Percentiles rank a stretch among this genome's conserved stretches.
These are phyloP conservation scores for Porites lutea DNA, from an alignment of 64 coral and sea anemone species.

Conservation along the genomic window DNA sequence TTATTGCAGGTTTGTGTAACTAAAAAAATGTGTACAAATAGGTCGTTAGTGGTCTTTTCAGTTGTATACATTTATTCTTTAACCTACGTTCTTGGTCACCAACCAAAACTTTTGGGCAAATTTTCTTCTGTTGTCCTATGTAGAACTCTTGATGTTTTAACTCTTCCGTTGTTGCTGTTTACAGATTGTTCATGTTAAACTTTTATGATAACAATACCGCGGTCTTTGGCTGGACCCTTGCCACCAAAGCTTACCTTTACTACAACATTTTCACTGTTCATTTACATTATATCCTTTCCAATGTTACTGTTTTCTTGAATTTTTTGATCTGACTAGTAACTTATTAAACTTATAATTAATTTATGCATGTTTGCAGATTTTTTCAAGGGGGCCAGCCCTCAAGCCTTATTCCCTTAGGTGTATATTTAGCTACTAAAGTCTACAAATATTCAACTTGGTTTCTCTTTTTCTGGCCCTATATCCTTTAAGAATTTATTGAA, in stretches of 20 bases:
- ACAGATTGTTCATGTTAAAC: conserved; percentile 86
- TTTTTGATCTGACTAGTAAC: too few species aligned
- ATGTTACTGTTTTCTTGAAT: neutral
- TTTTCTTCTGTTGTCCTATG: too few species aligned
- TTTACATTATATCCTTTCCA: conserved; percentile 91
- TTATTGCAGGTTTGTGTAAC: too few species aligned
- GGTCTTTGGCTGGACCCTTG: conserved; percentile 80
- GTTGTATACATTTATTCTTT: too few species aligned
- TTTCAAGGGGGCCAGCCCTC: neutral
- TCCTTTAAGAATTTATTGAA: conserved; percentile 50
- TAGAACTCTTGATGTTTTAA: neutral
- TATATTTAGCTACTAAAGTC: conserved; percentile 83
- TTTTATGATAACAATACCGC: conserved; percentile 50
- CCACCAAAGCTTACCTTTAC: conserved; percentile 82
- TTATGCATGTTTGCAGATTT: conserved; percentile 25
- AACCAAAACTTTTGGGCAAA: too few species aligned
- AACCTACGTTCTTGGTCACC: too few species aligned
- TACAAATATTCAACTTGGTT: conserved; percentile 85
- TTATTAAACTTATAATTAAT: too few species aligned
- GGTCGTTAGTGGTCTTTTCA: too few species aligned
- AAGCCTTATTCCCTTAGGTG: conserved; percentile 65
- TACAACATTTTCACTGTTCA: conserved; percentile 79
- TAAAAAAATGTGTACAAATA: too few species aligned
- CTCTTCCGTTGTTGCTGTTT: conserved; percentile 39
- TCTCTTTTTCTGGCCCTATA: conserved; percentile 88